Evolutionary conservation across 2,113 vertebrate genomes (phyloP).

Genomic region (Grallaria varia): DNA sequence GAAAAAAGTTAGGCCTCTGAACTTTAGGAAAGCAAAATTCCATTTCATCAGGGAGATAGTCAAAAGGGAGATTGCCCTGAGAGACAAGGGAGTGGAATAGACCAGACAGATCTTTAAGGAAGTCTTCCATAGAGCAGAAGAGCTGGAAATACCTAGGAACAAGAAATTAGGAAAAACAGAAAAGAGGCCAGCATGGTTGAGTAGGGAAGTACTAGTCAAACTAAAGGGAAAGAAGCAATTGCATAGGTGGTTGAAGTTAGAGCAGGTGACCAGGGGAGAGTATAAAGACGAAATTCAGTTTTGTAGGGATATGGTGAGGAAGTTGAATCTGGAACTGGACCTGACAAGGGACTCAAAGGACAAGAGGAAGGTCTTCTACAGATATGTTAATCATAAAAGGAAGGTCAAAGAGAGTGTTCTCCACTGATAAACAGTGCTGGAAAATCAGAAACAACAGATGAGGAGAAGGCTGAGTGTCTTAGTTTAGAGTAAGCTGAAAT

Average conservation of each 20-base stretch:
- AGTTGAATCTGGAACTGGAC: background rate
- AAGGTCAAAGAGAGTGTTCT: background rate
- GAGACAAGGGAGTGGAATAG: background rate
- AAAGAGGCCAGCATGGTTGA: background rate
- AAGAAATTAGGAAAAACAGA: background rate
- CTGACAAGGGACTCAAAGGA: background rate
- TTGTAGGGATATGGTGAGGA: background rate
- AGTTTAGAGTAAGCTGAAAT: too few relatives aligned
- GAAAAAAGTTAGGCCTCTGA: background rate
- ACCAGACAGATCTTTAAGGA: background rate
- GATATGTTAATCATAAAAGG: background rate
- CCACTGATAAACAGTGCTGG: background rate
- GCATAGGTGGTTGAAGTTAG: background rate
- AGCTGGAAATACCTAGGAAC: background rate
- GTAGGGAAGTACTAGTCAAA: background rate
- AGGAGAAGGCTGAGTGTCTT: background rate
- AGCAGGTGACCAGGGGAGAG: background rate
- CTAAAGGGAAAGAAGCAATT: background rate
- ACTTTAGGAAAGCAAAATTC: background rate
- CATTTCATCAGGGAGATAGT: background rate
- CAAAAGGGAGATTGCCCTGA: background rate
- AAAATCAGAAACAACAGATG: background rate
- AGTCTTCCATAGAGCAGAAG: background rate
- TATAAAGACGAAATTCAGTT: background rate
- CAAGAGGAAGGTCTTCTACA: background rate